These are phyloP conservation scores for Portunus trituberculatus DNA, from an alignment of 1,140 invertebrate genomes.

Conservation along the genomic window DNA sequence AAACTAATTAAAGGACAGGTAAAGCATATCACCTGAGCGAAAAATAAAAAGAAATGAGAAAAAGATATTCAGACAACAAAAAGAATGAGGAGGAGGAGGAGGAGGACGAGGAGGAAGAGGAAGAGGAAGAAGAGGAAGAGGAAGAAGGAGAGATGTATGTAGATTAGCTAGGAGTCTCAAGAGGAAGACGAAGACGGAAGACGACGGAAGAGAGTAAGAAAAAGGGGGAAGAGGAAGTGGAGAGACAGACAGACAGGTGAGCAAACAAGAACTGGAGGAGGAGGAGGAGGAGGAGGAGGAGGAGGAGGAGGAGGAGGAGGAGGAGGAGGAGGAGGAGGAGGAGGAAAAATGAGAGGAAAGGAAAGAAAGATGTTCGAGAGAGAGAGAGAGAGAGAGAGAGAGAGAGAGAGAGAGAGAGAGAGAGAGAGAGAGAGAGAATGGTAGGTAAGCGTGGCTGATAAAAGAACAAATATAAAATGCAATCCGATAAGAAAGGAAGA, in stretches of 20 bases:
- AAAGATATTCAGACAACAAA: no score
- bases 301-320: neutral
- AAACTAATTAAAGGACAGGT: neutral
- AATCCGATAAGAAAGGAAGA: no score
- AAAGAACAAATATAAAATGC: no score
- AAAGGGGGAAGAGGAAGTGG: neutral
- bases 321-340: neutral
- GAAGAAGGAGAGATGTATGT: neutral
- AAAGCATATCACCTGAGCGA: neutral
- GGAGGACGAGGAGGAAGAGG: neutral
- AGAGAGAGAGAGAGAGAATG: neutral
- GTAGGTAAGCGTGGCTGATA: neutral
- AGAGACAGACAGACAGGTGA: no score
- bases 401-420: neutral
- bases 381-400: neutral
- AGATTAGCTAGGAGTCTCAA: neutral
- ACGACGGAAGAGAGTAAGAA: neutral
- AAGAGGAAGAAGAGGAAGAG: neutral
- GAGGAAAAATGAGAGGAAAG: neutral
- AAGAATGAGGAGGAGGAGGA: neutral
- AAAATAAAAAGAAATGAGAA: neutral
- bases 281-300: neutral
- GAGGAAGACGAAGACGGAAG: neutral
- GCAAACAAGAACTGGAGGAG: neutral
- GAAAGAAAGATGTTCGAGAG: neutral